phyloP scores from a whole-genome alignment of 2,888 invertebrate species.

The Tortricodes alternella region DNA sequence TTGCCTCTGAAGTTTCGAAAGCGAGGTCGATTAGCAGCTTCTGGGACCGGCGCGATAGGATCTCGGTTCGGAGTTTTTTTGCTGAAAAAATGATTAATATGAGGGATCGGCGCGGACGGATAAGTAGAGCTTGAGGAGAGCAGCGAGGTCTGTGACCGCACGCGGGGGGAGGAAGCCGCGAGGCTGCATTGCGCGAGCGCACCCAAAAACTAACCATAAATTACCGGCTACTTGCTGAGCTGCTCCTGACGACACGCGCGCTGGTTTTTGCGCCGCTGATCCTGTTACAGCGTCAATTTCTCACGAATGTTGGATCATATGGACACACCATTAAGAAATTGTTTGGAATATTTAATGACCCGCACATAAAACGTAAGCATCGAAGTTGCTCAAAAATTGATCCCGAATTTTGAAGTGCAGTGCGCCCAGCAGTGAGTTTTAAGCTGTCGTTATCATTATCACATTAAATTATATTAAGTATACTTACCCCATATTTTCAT shows the following conservation, averaged over 20 bases:
- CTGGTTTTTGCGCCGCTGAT: slow-evolving; percentile 64
- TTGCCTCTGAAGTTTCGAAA: slow-evolving; percentile 72
- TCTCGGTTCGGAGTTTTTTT: slow-evolving; percentile 73
- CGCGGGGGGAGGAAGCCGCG: slow-evolving; percentile 67
- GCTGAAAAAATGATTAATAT: slow-evolving; percentile 74
- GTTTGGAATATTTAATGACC: slow-evolving; percentile 61
- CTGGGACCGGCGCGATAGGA: slow-evolving; percentile 64
- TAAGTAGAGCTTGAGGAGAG: slow-evolving; percentile 81
- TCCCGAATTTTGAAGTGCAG: slow-evolving; percentile 3
- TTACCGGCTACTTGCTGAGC: slow-evolving; percentile 78
- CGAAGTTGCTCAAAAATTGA: neutral
- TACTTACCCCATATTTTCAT: slow-evolving; percentile 34
- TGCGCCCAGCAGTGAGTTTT: slow-evolving; percentile 9
- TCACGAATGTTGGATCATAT: slow-evolving; percentile 73
- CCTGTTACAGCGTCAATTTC: slow-evolving; percentile 78
- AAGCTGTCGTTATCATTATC: slow-evolving; percentile 26
- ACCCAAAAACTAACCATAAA: slow-evolving; percentile 84
- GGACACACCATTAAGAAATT: slow-evolving; percentile 70
- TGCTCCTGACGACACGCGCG: slow-evolving; percentile 74
- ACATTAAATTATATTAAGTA: slow-evolving; percentile 29
- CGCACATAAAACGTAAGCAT: slow-evolving; percentile 21
- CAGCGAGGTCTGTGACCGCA: slow-evolving; percentile 78
- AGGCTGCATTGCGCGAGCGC: slow-evolving; percentile 76
- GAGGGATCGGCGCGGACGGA: slow-evolving; percentile 74
- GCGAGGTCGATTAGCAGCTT: slow-evolving; percentile 52